These are phyloP conservation scores for Picus viridis DNA, from an alignment of 2,797 vertebrate genomes.

Conservation along the genomic window DNA sequence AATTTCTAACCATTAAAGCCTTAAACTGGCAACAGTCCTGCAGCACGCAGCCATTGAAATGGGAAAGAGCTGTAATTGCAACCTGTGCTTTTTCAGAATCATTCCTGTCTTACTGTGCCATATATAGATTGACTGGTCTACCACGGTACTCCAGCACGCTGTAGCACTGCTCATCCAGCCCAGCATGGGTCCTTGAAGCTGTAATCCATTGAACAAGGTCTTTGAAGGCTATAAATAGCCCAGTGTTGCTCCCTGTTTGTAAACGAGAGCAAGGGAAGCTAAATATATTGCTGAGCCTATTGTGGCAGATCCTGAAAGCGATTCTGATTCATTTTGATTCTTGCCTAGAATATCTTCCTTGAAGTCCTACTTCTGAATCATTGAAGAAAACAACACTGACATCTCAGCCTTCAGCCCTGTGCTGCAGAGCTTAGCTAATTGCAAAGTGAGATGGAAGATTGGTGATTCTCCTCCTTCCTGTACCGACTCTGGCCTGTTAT, in stretches of 20 bases:
- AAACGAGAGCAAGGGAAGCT: constrained; percentile 37
- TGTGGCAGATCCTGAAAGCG: constrained; percentile 30
- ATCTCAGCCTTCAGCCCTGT: neutral
- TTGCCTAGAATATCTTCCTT: constrained; percentile 50
- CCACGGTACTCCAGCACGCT: neutral
- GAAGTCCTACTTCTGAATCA: neutral
- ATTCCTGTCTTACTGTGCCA: neutral
- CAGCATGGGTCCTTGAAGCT: neutral
- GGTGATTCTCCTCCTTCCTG: neutral
- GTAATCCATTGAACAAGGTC: neutral
- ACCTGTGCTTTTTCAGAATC: neutral
- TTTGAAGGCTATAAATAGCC: constrained; percentile 43
- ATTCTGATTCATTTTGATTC: constrained; percentile 38
- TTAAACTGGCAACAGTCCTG: constrained; percentile 15
- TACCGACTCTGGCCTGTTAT: neutral
- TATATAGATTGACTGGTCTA: neutral
- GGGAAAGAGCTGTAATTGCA: constrained; percentile 21
- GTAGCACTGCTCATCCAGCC: neutral
- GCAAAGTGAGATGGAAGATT: neutral
- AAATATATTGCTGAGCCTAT: constrained; percentile 31
- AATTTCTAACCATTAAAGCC: constrained; percentile 54
- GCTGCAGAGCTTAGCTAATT: neutral
- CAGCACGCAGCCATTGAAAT: neutral
- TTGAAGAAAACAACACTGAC: constrained; percentile 52
- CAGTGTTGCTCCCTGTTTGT: neutral